Conservation (phyloP, 2,797 vertebrate genomes). For the Sebastes matsubarae region DNA sequence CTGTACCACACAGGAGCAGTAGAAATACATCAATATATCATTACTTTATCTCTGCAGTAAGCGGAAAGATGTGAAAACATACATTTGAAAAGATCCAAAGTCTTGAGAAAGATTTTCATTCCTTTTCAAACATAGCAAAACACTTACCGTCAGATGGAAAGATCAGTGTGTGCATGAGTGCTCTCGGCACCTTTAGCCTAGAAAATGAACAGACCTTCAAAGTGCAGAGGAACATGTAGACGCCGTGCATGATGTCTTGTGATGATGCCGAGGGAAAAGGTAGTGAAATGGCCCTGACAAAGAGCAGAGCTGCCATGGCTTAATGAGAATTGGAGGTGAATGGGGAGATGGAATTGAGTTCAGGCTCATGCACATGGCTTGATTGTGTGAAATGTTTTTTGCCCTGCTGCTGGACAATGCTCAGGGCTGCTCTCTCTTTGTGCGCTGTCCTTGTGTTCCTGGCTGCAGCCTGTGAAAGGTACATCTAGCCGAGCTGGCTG, state of each 20-base stretch:
- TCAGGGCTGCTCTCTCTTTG: conserved; percentile 56
- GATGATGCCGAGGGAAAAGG: conserved; percentile 63
- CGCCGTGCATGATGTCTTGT: conserved; percentile 26
- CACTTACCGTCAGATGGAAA: conserved; percentile 3
- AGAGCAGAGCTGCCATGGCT: conserved; percentile 69
- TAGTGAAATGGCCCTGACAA: conserved; percentile 66
- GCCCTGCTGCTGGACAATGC: conserved; percentile 42
- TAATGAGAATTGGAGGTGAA: conserved; percentile 55
- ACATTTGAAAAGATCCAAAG: not conserved
- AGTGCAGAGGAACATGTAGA: conserved; percentile 51
- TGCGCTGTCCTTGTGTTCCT: conserved; percentile 39
- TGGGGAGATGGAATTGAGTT: conserved; percentile 53
- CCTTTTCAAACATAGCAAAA: conserved; percentile 3
- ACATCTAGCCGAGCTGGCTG: conserved; percentile 15
- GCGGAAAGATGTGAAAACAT: not conserved
- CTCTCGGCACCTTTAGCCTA: conserved; percentile 21
- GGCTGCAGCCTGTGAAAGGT: conserved; percentile 33
- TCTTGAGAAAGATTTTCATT: conserved; percentile 1
- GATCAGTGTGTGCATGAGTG: conserved; percentile 11
- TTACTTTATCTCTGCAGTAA: not conserved
- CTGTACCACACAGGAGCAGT: not conserved
- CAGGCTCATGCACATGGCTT: conserved; percentile 29
- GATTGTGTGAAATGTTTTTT: conserved; percentile 58
- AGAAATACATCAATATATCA: conserved; percentile 12
- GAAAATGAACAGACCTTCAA: conserved; percentile 72